Evolutionary conservation across 2,797 vertebrate species (phyloP).

Genomic region (Silurus lanzhouensis): DNA sequence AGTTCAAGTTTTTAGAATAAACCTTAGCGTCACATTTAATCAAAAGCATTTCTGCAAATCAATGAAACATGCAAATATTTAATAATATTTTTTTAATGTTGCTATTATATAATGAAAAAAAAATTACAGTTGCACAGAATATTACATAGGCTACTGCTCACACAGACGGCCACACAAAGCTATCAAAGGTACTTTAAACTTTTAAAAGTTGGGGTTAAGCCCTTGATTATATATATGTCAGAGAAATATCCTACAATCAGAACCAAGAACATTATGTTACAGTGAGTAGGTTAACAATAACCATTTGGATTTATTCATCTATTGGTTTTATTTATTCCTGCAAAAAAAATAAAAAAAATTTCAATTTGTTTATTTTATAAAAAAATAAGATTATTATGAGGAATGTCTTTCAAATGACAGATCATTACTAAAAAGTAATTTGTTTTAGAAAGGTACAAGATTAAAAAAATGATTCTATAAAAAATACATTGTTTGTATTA

Average conservation of each 20-base stretch:
- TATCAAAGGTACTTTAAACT: not conserved
- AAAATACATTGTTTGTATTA: not conserved
- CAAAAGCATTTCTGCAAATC: not conserved
- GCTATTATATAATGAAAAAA: too few relatives aligned
- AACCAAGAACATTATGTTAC: not conserved
- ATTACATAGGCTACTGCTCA: not conserved
- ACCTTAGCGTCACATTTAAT: not conserved
- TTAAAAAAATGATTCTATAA: not conserved
- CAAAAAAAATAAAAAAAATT: too few relatives aligned
- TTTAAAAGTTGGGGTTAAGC: not conserved
- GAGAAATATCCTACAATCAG: not conserved
- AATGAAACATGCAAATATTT: not conserved
- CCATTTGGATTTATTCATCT: not conserved
- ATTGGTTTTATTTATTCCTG: not conserved
- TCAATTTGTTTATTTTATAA: too few relatives aligned
- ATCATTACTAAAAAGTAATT: not conserved
- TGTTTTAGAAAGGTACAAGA: not conserved
- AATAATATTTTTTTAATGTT: too few relatives aligned
- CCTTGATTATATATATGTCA: not conserved
- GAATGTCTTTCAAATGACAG: not conserved
- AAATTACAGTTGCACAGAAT: not conserved
- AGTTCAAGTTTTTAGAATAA: slow-evolving; percentile 11
- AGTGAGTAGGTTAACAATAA: not conserved
- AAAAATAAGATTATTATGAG: not conserved
- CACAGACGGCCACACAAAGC: not conserved